A percentile compares a stretch with the other conserved stretches of the same genome.
phyloP scores from a whole-genome alignment of 2,797 vertebrate species.

The Astyanax mexicanus region DNA sequence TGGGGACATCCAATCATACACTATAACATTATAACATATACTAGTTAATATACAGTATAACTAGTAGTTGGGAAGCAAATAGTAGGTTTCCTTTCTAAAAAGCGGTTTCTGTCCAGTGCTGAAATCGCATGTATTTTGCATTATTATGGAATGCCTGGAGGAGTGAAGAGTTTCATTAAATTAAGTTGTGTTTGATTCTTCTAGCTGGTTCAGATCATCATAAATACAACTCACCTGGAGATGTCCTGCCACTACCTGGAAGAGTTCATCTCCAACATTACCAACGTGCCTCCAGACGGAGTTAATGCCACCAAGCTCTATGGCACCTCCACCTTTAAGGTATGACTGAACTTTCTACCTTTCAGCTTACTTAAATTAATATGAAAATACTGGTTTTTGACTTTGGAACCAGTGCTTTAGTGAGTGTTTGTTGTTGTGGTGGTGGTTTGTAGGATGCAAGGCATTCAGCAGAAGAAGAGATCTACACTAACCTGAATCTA shows the following conservation, averaged over 20 bases:
- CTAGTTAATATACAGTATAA: too few relatives aligned
- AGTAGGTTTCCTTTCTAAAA: too few relatives aligned
- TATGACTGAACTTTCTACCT: slow-evolving; percentile 54
- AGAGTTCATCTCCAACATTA: slow-evolving; percentile 98
- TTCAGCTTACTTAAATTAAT: not conserved
- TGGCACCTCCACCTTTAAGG: slow-evolving; percentile 96
- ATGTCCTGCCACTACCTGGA: slow-evolving; percentile 94
- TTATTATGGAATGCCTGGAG: too few relatives aligned
- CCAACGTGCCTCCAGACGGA: slow-evolving; percentile 91
- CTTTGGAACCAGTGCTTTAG: too few relatives aligned
- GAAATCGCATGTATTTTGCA: too few relatives aligned
- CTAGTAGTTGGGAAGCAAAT: too few relatives aligned
- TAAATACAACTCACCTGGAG: slow-evolving; percentile 96
- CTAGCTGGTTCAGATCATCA: slow-evolving; percentile 96
- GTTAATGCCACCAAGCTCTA: slow-evolving; percentile 94
- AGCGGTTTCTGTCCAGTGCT: too few relatives aligned
- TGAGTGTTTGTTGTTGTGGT: too few relatives aligned
- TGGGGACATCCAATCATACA: too few relatives aligned
- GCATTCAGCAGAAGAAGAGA: slow-evolving; percentile 94
- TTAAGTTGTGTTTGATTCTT: slow-evolving; percentile 41
- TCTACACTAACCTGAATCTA: slow-evolving; percentile 94
- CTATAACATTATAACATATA: too few relatives aligned
- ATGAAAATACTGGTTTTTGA: too few relatives aligned
- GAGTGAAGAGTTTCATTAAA: not conserved
- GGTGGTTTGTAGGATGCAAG: slow-evolving; percentile 84